Base-by-base conservation (phyloP, 2,797 vertebrate genomes). In the Crax fasciolata region DNA sequence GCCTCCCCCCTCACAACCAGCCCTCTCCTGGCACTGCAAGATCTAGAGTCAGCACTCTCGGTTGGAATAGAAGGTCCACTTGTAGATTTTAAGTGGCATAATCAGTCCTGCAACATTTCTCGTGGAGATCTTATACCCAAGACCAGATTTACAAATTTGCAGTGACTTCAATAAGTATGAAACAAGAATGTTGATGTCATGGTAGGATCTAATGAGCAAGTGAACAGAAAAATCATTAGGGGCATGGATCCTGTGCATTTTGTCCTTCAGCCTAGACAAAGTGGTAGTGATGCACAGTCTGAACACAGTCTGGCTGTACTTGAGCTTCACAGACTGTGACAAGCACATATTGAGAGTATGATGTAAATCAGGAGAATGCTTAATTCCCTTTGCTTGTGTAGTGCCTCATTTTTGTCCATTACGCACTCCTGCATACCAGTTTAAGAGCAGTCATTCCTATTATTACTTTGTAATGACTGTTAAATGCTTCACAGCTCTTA, bases 401-500 rank as follows among this genome's bases (percentile, higher is more conserved):
- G 10, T 59, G 52, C 61, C 52, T 90, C 10, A 5, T 35, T 54
- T 79, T 62, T 44, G 39, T 30, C 75, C 87, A 49, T 49, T 72
- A 19, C 32, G 4, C 35, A 49, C 32, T 10, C 16, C n/a, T 66
- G 25, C 52, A 20, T 58, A 39, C 89, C 46, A 27, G 30, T 54
- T 74, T 55, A 46, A 65, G n/a, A 79, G 9, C 80, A 87, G 78
- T 70, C 25, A 7, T 81, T 49, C 15, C 25, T 43, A 0, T 66
- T 68, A 77, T 20, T 81, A 39, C 41, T 74, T 70, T 18, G 9
- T 51, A 65, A 46, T 43, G 61, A 15, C 65, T 63, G 35, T 55
- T 58, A 57, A 83, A 93, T 54, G 27, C 44, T 86, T 75, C 4
- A 18, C 9, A 70, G 74, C 66, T 81, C 83, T 91, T 84, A 27